A percentile compares a stretch with the other conserved stretches of the same genome.
Conservation (phyloP, 2,113 vertebrate species). For the Macrotus californicus region DNA sequence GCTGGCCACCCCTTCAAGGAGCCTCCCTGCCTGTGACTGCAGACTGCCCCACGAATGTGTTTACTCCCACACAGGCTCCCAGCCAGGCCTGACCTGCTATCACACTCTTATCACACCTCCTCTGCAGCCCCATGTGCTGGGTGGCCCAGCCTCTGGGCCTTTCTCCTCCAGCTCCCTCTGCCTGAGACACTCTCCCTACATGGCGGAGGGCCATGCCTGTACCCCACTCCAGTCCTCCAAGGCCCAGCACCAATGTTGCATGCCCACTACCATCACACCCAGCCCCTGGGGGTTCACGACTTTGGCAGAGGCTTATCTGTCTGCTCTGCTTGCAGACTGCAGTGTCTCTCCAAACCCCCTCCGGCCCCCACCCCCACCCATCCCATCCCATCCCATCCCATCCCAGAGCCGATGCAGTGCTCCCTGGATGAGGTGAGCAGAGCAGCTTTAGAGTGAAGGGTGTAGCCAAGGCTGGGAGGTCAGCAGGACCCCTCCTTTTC, state of each 20-base stretch:
- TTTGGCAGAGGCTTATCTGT: background rate
- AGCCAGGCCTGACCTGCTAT: background rate
- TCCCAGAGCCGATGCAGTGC: background rate
- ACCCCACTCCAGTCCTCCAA: background rate
- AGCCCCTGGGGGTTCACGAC: background rate
- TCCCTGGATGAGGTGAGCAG: background rate
- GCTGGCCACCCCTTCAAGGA: background rate
- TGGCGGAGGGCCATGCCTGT: background rate
- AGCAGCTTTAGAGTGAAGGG: background rate
- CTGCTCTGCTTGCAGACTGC: background rate
- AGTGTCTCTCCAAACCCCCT: background rate
- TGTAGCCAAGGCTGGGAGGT: background rate
- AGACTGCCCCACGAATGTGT: background rate
- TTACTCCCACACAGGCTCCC: background rate
- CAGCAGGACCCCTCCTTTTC: background rate
- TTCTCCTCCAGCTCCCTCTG: background rate
- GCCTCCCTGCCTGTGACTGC: background rate
- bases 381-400: background rate
- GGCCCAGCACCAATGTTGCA: accelerated
- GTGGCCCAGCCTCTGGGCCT: background rate
- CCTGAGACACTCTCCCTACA: background rate
- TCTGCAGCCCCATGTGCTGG: too few species aligned
- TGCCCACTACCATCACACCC: too few species aligned
- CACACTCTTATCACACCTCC: background rate
- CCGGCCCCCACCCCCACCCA: too few species aligned